These are phyloP conservation scores for Synergus laeviventris DNA, from an alignment of 2,888 invertebrate species.

Conservation along the genomic window DNA sequence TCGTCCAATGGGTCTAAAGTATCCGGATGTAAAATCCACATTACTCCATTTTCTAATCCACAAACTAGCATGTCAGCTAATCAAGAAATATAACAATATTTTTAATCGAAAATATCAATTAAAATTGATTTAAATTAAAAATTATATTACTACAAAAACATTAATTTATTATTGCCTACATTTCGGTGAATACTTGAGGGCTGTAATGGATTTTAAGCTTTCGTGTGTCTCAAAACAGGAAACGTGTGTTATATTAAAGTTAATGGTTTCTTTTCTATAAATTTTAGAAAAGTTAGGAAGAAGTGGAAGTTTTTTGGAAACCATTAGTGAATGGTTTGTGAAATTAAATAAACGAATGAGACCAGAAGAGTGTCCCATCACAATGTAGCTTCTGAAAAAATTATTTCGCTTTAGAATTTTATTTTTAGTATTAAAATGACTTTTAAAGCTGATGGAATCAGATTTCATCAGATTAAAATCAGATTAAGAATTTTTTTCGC, in stretches of 20 bases:
- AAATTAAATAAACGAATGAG: slow-evolving; percentile 60
- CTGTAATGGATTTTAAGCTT: slow-evolving; percentile 52
- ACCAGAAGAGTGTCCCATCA: slow-evolving; percentile 57
- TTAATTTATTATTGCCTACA: slow-evolving; percentile 76
- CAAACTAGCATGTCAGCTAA: slow-evolving; percentile 76
- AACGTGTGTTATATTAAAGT: slow-evolving; percentile 53
- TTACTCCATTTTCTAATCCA: slow-evolving; percentile 79
- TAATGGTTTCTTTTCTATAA: slow-evolving; percentile 50
- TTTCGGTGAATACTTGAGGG: slow-evolving; percentile 79
- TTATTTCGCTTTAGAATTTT: neutral
- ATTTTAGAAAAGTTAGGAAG: slow-evolving; percentile 55
- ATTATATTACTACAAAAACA: slow-evolving; percentile 53
- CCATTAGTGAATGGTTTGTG: slow-evolving; percentile 48
- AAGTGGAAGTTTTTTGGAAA: slow-evolving; percentile 50
- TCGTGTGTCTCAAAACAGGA: slow-evolving; percentile 55
- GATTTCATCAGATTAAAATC: too few species aligned
- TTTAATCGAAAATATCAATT: neutral
- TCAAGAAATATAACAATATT: slow-evolving; percentile 48
- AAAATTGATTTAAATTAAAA: slow-evolving; percentile 65
- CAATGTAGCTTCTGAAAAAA: slow-evolving; percentile 58
- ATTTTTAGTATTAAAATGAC: neutral
- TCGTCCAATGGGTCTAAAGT: slow-evolving; percentile 76
- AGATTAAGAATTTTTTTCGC: too few species aligned
- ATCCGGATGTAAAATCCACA: slow-evolving; percentile 81
- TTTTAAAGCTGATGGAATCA: too few species aligned